Base-by-base conservation (phyloP, 2,888 invertebrate species). In the Catonia carolina region DNA sequence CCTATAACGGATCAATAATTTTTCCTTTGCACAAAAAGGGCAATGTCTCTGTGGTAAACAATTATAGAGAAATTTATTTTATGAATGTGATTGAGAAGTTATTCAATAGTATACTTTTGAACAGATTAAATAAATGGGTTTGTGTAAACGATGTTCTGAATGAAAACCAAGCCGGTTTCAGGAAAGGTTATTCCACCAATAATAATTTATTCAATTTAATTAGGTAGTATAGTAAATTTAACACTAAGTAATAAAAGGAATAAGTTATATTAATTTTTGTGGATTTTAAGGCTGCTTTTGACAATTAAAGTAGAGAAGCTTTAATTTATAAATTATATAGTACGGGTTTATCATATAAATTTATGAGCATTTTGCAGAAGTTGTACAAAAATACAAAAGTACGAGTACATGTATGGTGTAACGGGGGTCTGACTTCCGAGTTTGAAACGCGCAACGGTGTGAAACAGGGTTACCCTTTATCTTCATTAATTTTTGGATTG, bases 401-500 rank as follows among this genome's bases (percentile, higher is more conserved):
- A 2, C 58, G 55, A 1, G 51, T 53, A 2, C 58, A 56, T 1
- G 45, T 58, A 17, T 22, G 47, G 1, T 4, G 27, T 27, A 27
- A 27, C 8, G 42, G 53, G 0, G 61, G 60, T 14, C 17, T 41
- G 14, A 36, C 60, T 3, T 33, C 61, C 15, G 41, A 37, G 8
- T 56, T 63, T 17, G 33, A 18, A 52, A 61, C 47, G 6, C 31
- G n/a, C 4, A 48, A 41, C 8, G 59, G 61, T n/a, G 50, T 64
- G 2, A 63, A 58, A 18, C 61, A 63, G 15, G 63, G 63, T 8
- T 63, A 60, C 18, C 53, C 55, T 2, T 12, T 61, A 10, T 60
- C 61, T 49, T 56, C 61, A 1, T 10, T 48, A 0, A 10, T 60
- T 4, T 62, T 62, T 48, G 56, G 56, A 7, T 2, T 61, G 4